Percentiles rank a stretch among this genome's conserved stretches.
These are phyloP conservation scores for roundworm (Caenorhabditis elegans) DNA, from an alignment of 1,140 invertebrate genomes.

Conservation along the genomic window WBcel235 BX284603.4:5145001-5145500, in stretches of 20 bases:
- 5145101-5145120: neutral
- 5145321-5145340: neutral
- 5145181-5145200: neutral
- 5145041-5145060: neutral
- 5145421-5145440: too few species aligned
- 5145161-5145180: neutral
- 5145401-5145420: too few species aligned
- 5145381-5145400: too few species aligned
- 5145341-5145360: too few species aligned
- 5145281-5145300: too few species aligned
- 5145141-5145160: too few species aligned
- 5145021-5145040: too few species aligned
- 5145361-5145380: too few species aligned
- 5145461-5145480: too few species aligned
- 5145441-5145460: too few species aligned
- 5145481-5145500: too few species aligned
- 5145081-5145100: conserved; percentile 25
- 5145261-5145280: neutral
- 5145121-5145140: neutral
- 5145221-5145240: neutral
- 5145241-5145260: neutral
- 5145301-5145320: neutral
- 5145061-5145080: conserved; percentile 23
- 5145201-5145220: neutral
- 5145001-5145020: too few species aligned